phyloP scores from a whole-genome alignment of 2,888 invertebrate genomes.

The Rosalia funebris region DNA sequence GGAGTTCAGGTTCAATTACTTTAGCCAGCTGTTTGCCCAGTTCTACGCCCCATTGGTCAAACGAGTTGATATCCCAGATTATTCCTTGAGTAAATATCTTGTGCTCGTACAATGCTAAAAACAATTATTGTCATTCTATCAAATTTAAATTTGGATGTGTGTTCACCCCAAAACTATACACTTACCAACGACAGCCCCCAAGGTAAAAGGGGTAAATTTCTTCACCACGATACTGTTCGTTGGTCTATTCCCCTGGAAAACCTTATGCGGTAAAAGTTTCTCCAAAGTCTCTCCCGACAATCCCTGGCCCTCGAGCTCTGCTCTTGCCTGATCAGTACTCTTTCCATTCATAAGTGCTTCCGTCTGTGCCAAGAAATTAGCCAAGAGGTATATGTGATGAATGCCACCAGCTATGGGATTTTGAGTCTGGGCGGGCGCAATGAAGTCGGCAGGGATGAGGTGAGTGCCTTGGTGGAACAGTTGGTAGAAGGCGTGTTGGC shows the following conservation, averaged over 20 bases:
- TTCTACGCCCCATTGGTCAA: constrained; percentile 99
- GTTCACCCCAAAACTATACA: too few relatives aligned
- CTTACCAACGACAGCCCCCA: constrained; percentile 92
- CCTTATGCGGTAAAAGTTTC: constrained; percentile 92
- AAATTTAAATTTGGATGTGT: too few relatives aligned
- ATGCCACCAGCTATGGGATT: constrained; percentile 83
- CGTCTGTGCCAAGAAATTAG: constrained; percentile 98
- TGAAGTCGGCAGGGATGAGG: constrained; percentile 95
- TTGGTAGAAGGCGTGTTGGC: constrained; percentile 99
- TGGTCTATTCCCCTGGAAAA: constrained; percentile 96
- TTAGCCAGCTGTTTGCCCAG: constrained; percentile 98
- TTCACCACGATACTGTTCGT: constrained; percentile 96
- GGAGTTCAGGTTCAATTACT: constrained; percentile 95
- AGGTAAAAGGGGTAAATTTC: constrained; percentile 90
- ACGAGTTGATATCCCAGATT: constrained; percentile 99
- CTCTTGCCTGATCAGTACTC: constrained; percentile 71
- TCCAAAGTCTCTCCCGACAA: constrained; percentile 77
- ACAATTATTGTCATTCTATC: too few relatives aligned
- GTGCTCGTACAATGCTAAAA: constrained; percentile 94
- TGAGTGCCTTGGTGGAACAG: constrained; percentile 92
- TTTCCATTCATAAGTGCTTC: constrained; percentile 91
- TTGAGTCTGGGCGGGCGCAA: constrained; percentile 91
- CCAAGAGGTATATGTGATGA: constrained; percentile 94
- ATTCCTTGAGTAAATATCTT: constrained; percentile 99
- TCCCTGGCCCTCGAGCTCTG: constrained; percentile 84